Conservation (phyloP, 2,888 invertebrate genomes). For the Autographa gamma region DNA sequence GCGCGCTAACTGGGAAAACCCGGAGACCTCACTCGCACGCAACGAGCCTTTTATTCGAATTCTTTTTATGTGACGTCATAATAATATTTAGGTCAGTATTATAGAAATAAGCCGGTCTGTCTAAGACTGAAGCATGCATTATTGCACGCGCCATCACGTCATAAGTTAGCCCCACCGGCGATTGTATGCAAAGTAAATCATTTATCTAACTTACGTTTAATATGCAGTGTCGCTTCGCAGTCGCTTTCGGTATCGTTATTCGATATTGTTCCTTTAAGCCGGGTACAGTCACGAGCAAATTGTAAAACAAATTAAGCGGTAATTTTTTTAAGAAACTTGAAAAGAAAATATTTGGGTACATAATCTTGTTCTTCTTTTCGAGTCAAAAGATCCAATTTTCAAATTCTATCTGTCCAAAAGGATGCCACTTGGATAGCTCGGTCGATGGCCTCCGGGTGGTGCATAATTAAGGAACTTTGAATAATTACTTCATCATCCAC, state of each 20-base stretch:
- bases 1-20: conserved; percentile 10
- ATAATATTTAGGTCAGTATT: conserved; percentile 59
- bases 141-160: conserved; percentile 75
- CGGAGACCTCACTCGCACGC: neutral
- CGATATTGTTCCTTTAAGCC: conserved; percentile 50
- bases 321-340: no score
- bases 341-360: no score
- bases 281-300: no score
- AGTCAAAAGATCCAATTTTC: no score
- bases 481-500: no score
- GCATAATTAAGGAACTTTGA: no score
- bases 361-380: no score
- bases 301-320: no score
- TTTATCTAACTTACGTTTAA: conserved; percentile 67
- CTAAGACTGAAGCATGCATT: conserved; percentile 67
- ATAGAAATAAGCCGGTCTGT: conserved; percentile 56
- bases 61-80: conserved; percentile 26
- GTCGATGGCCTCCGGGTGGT: no score
- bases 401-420: no score
- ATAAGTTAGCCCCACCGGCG: conserved; percentile 56
- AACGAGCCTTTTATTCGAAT: conserved; percentile 25
- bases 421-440: no score
- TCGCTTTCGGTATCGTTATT: conserved; percentile 64
- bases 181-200: conserved; percentile 81
- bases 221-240: conserved; percentile 59